Percentiles rank a stretch among this genome's conserved stretches.
These are phyloP conservation scores for Drosophila arawakana DNA, from an alignment of 1,140 invertebrate genomes.

Conservation along the genomic window DNA sequence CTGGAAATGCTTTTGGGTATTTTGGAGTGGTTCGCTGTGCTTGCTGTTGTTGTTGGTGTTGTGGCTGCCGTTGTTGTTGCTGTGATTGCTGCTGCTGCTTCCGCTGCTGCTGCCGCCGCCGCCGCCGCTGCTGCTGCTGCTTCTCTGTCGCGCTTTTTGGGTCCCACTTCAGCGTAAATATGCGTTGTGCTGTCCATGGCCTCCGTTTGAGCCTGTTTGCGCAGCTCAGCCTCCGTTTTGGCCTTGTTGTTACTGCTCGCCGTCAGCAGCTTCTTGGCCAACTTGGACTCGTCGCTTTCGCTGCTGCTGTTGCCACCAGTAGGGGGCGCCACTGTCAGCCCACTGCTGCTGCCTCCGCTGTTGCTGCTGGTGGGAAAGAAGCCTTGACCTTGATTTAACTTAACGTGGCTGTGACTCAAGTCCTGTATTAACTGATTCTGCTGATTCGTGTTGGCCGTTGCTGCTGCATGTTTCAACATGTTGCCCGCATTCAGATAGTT, in stretches of 20 bases:
- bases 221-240: slow-evolving; percentile 50
- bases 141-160: slow-evolving; percentile 74
- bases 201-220: slow-evolving; percentile 61
- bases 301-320: slow-evolving; percentile 53
- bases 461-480: slow-evolving; percentile 74
- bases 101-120: slow-evolving; percentile 61
- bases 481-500: slow-evolving; percentile 64
- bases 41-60: slow-evolving; percentile 69
- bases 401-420: slow-evolving; percentile 68
- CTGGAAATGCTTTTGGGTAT: slow-evolving; percentile 77
- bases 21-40: slow-evolving; percentile 57
- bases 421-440: slow-evolving; percentile 82
- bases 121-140: slow-evolving; percentile 75
- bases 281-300: slow-evolving; percentile 82
- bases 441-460: slow-evolving; percentile 78
- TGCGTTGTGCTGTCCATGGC: slow-evolving; percentile 80
- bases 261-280: slow-evolving; percentile 77
- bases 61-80: slow-evolving; percentile 33
- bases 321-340: slow-evolving; percentile 25
- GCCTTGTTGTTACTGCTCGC: slow-evolving; percentile 23
- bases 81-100: slow-evolving; percentile 38
- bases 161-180: slow-evolving; percentile 79
- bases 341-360: not conserved
- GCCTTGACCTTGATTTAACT: slow-evolving; percentile 56
- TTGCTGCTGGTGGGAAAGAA: slow-evolving; percentile 50